Conservation (phyloP, 1,140 invertebrate species). For the Aphis gossypii region DNA sequence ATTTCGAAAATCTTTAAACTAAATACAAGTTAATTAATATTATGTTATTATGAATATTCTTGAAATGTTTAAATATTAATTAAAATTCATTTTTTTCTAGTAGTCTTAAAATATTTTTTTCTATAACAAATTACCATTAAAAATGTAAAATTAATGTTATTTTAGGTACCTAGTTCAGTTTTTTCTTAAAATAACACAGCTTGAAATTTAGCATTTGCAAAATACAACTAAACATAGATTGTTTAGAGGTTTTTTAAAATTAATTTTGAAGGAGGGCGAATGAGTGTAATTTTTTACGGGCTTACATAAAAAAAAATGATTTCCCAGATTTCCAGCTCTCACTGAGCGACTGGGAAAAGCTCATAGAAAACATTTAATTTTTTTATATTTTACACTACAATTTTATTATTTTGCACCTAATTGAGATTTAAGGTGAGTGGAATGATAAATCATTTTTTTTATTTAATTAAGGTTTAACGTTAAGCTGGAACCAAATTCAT, state of each 20-base stretch:
- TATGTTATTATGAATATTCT: not conserved
- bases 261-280: not conserved
- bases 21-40: not conserved
- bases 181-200: not conserved
- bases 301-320: not conserved
- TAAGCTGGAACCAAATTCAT: too few relatives aligned
- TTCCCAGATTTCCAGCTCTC: not conserved
- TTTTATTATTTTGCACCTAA: not conserved
- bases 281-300: not conserved
- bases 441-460: too few relatives aligned
- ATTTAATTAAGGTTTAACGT: too few relatives aligned
- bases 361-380: not conserved
- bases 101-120: not conserved
- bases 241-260: not conserved
- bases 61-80: not conserved
- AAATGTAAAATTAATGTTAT: not conserved
- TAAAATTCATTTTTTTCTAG: too few relatives aligned
- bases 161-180: not conserved
- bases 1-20: not conserved
- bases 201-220: not conserved
- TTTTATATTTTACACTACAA: not conserved
- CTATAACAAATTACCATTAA: not conserved
- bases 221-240: not conserved
- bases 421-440: not conserved
- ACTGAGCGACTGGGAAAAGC: not conserved